A percentile compares a stretch with the other conserved stretches of the same genome.
phyloP scores from a whole-genome alignment of 2,113 vertebrate genomes.

The Coracopsis vasa region DNA sequence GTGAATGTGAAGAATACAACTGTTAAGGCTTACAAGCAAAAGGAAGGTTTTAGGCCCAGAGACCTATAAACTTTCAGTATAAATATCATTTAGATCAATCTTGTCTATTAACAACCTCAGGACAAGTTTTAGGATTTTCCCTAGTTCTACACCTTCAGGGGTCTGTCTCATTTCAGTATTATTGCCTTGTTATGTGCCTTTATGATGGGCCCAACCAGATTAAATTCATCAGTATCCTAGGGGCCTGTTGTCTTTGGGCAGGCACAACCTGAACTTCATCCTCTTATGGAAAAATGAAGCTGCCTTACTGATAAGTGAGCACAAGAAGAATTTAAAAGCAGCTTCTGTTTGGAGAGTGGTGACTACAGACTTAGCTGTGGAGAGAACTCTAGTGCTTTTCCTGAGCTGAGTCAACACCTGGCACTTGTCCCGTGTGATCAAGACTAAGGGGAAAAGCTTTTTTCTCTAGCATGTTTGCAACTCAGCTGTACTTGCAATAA shows the following conservation, averaged over 20 bases:
- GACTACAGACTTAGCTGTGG: background rate
- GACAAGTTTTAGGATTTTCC: background rate
- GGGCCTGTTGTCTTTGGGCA: background rate
- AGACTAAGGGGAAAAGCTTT: background rate
- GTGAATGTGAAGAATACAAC: background rate
- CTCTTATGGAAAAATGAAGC: background rate
- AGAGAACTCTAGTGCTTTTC: background rate
- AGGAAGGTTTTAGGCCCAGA: background rate
- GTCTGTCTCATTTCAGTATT: background rate
- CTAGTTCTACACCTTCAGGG: background rate
- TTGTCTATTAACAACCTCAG: background rate
- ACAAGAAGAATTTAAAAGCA: background rate
- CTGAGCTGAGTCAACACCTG: background rate
- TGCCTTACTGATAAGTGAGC: background rate
- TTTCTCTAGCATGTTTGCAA: background rate
- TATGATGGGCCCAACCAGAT: background rate
- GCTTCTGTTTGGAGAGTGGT: background rate
- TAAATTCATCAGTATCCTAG: background rate
- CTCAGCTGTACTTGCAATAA: background rate
- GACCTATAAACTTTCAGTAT: background rate
- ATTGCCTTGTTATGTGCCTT: background rate
- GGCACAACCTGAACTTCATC: background rate
- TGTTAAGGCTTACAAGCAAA: background rate
- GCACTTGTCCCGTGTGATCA: background rate
- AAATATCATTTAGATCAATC: background rate